Base-by-base conservation (phyloP, 2,888 invertebrate species). In the Rhodophaea formosa region DNA sequence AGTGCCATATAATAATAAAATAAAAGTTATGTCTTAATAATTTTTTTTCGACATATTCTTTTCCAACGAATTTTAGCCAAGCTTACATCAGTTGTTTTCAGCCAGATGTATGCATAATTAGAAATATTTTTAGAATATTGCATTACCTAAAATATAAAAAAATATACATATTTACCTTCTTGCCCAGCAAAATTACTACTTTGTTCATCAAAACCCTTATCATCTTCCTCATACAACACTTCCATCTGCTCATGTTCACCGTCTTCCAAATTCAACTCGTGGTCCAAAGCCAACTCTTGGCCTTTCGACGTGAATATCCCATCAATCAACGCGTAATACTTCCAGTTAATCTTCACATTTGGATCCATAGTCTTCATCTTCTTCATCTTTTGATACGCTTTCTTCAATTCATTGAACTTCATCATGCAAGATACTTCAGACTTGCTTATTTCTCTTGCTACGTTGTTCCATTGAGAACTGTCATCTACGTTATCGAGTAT, bases 261-360 rank as follows among this genome's bases (percentile, higher is more conserved):
- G 17, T 70, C 32, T 8, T 51, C 72, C 8, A 76, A 65, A 10
- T 69, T 67, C 72, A 76, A 72, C 0, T 52, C 46, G 0, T 65
- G 66, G 2, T 42, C 53, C 30, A 23, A 12, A 35, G 35, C 39
- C 53, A 45, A n/a, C 59, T 53, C 8, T 10, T 51, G 35, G 1
- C 67, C 72, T 0, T 68, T 72, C 1, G 60, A 60, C 53, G 30
- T 69, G 59, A 80, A 88, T 42, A 89, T 80, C 42, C 84, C 70
- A 55, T 88, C 86, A 54, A 90, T 77, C 72, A 80, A 74, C 47
- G 77, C 78, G 58, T 79, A 90, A 60, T 88, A 89, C 51, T 84
- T 84, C 91, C 91, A 91, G 0, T 82, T 80, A 0, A 90, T 82
- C 58, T 86, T 89, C 0, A 84, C 81, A 16, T 81, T 77, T 0